Evolutionary conservation across 2,797 vertebrate genomes (phyloP), one percentile per base, ranked within the genome.

Genomic region (Bovichtus diacanthus): DNA sequence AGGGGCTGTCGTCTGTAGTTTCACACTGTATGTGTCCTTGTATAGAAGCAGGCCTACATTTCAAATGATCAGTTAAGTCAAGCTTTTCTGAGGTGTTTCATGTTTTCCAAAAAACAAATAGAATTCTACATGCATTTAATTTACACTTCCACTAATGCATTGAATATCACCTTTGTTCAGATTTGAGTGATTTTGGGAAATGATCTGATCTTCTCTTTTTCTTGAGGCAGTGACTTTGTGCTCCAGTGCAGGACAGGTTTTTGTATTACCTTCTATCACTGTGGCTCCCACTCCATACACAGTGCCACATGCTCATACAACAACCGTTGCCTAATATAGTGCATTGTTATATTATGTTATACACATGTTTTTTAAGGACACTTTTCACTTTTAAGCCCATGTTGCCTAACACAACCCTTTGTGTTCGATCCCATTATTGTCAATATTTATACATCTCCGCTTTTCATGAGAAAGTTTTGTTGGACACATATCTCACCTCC

Each of bases 181-280:
- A 18, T 18, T 44, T 2, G 9, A 11, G n/a, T 47, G 8, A n/a
- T 9, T 47, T 47, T n/a, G 9, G 7, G 19, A 10, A 25, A 13
- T 25, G 3, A 51, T 13, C 23, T 15, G 46, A n/a, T 44, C 2
- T 11, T 16, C 2, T 18, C 7, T 27, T 29, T 31, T 9, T 27
- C 36, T 18, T 29, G 3, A 29, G 1, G 13, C 23, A 16, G 49
- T 27, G 49, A 47, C 44, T n/a, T 47, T 49, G 6, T n/a, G n/a
- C 12, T 13, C 25, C 8, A 53, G 8, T 29, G 21, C 21, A 36
- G 12, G 3, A 36, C 1, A 67, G 2, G 78, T 79, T 84, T 80
- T 81, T 79, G 77, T 61, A 21, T 50, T 36, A 21, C 4, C 31
- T 47, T n/a, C 50, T 68, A 2, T 74, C 80, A 75, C 74, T 83